Conservation (phyloP, 2,888 invertebrate genomes). For the Mythimna lalbum region DNA sequence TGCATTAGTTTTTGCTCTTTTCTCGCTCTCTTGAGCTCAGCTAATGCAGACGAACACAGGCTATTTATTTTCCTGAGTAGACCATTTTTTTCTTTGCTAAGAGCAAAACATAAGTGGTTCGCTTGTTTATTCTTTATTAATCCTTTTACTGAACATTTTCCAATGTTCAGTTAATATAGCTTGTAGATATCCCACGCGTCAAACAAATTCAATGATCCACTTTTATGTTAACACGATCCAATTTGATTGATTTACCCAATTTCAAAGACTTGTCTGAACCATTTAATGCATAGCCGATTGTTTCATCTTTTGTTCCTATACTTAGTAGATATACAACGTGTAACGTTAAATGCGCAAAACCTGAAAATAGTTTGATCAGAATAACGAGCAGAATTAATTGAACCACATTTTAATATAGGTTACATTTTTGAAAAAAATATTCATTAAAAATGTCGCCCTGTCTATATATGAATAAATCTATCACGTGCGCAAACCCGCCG, state of each 20-base stretch:
- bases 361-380: no score
- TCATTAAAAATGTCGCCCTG: no score
- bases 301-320: no score
- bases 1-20: slow-evolving; percentile 25
- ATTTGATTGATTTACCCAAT: not conserved
- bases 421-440: no score
- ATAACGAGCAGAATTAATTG: no score
- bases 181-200: not conserved
- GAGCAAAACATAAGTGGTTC: not conserved
- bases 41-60: slow-evolving; percentile 28
- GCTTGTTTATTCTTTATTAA: slow-evolving; percentile 2
- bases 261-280: not conserved
- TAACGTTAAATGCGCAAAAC: no score
- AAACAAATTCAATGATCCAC: not conserved
- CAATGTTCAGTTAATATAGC: not conserved
- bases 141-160: not conserved
- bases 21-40: slow-evolving; percentile 15
- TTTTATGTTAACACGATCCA: not conserved
- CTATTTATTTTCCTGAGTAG: slow-evolving; percentile 28
- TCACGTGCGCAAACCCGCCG: no score
- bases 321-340: no score
- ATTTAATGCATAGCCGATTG: no score
- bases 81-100: slow-evolving; percentile 4
- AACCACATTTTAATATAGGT: no score
- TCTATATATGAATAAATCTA: no score